Percentiles rank a stretch among this genome's conserved stretches.
phyloP scores from a whole-genome alignment of 2,113 vertebrate species.

The Agelaius tricolor region DNA sequence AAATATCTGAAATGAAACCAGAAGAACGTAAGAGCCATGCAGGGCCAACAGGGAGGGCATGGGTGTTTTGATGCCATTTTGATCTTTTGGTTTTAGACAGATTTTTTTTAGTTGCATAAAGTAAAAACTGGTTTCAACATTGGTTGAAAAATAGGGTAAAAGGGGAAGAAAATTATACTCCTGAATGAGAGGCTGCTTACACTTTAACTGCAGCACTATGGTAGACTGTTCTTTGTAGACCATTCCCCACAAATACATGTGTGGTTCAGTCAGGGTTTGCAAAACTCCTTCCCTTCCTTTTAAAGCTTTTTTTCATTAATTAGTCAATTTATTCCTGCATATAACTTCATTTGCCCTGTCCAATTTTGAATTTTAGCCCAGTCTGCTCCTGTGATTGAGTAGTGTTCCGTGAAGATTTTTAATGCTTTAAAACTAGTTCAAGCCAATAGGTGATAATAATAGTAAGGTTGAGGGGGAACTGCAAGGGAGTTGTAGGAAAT shows the following conservation, averaged over 20 bases:
- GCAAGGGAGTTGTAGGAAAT: not conserved
- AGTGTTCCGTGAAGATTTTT: not conserved
- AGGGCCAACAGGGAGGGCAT: fast-evolving
- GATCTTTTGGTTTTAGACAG: not conserved
- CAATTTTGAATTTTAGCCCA: not conserved
- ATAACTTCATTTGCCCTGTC: not conserved
- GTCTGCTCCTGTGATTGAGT: not conserved
- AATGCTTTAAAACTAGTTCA: not conserved
- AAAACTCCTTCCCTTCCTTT: not conserved
- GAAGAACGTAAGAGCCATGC: conserved; percentile 86
- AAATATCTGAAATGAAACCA: conserved; percentile 95
- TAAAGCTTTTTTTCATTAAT: not conserved
- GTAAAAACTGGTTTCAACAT: not conserved
- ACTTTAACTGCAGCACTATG: not conserved
- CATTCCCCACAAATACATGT: not conserved
- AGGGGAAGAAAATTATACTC: not conserved
- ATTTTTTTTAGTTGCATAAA: not conserved
- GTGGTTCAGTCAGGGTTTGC: not conserved
- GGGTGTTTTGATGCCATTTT: not conserved
- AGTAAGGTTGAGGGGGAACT: not conserved
- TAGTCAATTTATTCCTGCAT: not conserved
- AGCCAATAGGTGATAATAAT: not conserved
- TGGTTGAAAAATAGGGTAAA: not conserved
- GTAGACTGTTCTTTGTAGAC: not conserved
- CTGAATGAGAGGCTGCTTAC: not conserved